phyloP scores from a whole-genome alignment of 1,140 invertebrate genomes.

The Latrodectus geometricus region DNA sequence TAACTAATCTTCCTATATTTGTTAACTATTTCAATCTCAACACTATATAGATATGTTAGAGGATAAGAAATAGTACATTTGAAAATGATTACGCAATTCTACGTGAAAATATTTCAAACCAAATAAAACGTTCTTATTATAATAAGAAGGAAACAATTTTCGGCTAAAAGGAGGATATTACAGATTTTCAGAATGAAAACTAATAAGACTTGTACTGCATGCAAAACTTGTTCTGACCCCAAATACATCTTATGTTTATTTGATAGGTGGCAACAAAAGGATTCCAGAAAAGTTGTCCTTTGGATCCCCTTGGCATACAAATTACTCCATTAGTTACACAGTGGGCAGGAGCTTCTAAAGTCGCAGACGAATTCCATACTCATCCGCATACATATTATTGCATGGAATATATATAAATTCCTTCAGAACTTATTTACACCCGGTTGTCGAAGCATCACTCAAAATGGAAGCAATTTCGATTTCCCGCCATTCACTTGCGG shows the following conservation, averaged over 20 bases:
- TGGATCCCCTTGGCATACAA: constrained; percentile 11
- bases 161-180: background rate
- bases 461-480: constrained; percentile 58
- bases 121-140: background rate
- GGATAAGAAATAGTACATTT: no score
- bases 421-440: constrained; percentile 45
- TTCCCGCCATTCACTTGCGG: constrained; percentile 47
- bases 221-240: background rate
- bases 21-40: no score
- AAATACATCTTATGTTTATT: background rate
- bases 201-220: background rate
- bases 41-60: no score
- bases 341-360: background rate
- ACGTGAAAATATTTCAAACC: no score
- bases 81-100: no score
- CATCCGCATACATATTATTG: constrained; percentile 54
- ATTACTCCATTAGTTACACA: constrained; percentile 37
- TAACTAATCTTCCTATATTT: no score
- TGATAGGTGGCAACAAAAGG: background rate
- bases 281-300: background rate
- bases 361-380: constrained; percentile 9
- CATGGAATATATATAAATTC: constrained; percentile 26
- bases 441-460: constrained; percentile 42
- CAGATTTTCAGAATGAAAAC: background rate
- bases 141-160: background rate